These are phyloP conservation scores for Drosophila kanapiae DNA, from an alignment of 1,140 invertebrate species.

Conservation along the genomic window DNA sequence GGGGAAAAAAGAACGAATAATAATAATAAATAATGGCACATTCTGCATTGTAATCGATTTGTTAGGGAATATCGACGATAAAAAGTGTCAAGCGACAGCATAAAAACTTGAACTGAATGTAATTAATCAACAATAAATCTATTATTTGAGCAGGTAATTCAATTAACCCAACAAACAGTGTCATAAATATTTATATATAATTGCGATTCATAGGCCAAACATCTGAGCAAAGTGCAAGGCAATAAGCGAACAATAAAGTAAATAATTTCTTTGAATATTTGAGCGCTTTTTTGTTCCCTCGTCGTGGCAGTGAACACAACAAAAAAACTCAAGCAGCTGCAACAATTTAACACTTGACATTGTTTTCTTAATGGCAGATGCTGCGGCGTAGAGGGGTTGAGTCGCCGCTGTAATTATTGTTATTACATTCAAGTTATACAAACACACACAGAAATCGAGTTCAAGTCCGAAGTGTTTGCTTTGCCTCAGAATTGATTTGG, in stretches of 20 bases:
- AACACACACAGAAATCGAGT: slow-evolving; percentile 50
- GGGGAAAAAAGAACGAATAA: slow-evolving; percentile 17
- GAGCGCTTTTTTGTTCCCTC: slow-evolving; percentile 17
- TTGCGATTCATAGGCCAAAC: slow-evolving; percentile 58
- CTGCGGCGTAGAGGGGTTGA: neutral
- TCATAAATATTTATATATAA: slow-evolving; percentile 59
- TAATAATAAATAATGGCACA: slow-evolving; percentile 50
- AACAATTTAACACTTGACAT: slow-evolving; percentile 72
- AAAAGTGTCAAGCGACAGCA: slow-evolving; percentile 42
- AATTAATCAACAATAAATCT: slow-evolving; percentile 75
- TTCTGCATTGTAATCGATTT: slow-evolving; percentile 61
- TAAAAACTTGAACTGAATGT: slow-evolving; percentile 55
- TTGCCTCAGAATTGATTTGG: slow-evolving; percentile 34
- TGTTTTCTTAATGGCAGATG: slow-evolving; percentile 48
- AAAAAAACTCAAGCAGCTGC: slow-evolving; percentile 34
- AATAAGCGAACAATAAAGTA: slow-evolving; percentile 45
- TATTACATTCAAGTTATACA: slow-evolving; percentile 55
- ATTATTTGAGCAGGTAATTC: slow-evolving; percentile 62
- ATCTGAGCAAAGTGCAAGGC: slow-evolving; percentile 49
- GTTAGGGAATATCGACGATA: slow-evolving; percentile 22
- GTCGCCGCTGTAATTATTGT: slow-evolving; percentile 44
- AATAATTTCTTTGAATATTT: slow-evolving; percentile 57
- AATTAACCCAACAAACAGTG: slow-evolving; percentile 53
- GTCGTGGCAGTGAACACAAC: neutral
- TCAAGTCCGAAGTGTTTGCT: slow-evolving; percentile 59